Percentiles rank a stretch among this genome's conserved stretches.
phyloP scores from a whole-genome alignment of 1,140 invertebrate species.

The Pogonomyrmex barbatus region DNA sequence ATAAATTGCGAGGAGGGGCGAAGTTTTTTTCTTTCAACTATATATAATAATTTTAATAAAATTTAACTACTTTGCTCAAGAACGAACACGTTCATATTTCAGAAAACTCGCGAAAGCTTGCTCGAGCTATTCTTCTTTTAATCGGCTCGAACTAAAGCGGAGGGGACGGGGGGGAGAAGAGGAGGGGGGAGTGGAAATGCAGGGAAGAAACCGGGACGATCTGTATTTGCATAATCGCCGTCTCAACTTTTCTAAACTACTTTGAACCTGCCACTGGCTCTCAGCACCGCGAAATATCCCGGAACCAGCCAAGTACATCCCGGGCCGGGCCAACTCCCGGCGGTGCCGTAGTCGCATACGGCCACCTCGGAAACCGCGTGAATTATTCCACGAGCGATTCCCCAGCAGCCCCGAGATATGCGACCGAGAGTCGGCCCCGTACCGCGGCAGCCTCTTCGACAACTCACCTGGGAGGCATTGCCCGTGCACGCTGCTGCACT shows the following conservation, averaged over 20 bases:
- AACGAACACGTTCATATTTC: not conserved
- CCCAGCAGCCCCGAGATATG: not conserved
- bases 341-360: constrained; percentile 44
- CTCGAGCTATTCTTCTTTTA: not conserved
- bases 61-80: not conserved
- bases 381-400: constrained; percentile 54
- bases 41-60: not conserved
- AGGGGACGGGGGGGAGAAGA: not conserved
- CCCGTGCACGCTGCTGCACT: constrained; percentile 77
- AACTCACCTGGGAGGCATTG: constrained; percentile 82
- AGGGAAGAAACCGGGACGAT: not conserved
- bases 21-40: not conserved
- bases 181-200: not conserved
- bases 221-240: constrained; percentile 36
- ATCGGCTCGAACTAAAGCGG: not conserved
- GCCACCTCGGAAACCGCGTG: constrained; percentile 20
- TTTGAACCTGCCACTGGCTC: not conserved
- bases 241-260: constrained; percentile 12
- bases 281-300: constrained; percentile 33
- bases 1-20: not conserved
- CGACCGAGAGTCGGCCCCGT: not conserved
- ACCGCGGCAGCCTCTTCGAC: not conserved
- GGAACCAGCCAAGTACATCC: not conserved
- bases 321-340: not conserved
- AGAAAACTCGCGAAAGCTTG: not conserved